Conservation (phyloP, 2,113 vertebrate species). For the Xyliphius kryptos region DNA sequence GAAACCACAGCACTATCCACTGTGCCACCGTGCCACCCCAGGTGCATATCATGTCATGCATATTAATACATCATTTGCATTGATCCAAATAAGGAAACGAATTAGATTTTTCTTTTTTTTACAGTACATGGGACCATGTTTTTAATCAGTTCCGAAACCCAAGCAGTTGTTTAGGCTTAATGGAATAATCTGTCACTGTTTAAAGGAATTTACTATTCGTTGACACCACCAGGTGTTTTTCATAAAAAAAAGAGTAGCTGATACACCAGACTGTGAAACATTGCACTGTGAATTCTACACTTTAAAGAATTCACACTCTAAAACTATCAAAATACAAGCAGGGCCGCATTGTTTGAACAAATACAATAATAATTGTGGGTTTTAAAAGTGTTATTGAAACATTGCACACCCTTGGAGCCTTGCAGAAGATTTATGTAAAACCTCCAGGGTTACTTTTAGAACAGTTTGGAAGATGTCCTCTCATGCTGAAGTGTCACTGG, state of each 20-base stretch:
- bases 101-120: too few species aligned
- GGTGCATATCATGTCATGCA: not conserved
- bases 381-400: not conserved
- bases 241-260: not conserved
- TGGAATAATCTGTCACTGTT: constrained; percentile 1
- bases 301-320: not conserved
- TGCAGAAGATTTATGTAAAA: constrained; percentile 7
- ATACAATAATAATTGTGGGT: not conserved
- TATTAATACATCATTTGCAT: not conserved
- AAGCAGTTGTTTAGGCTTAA: not conserved
- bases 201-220: constrained; percentile 1
- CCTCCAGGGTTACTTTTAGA: constrained; percentile 2
- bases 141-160: not conserved
- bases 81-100: not conserved
- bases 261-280: not conserved
- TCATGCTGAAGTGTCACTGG: not conserved
- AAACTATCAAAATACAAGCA: constrained; percentile 5
- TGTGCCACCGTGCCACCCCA: too few species aligned
- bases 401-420: constrained; percentile 4
- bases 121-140: not conserved
- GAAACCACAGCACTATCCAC: too few species aligned
- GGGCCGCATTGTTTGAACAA: not conserved
- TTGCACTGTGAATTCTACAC: not conserved
- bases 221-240: not conserved
- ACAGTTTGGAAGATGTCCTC: not conserved